phyloP scores from a whole-genome alignment of 1,140 invertebrate species.

The Vanessa atalanta region DNA sequence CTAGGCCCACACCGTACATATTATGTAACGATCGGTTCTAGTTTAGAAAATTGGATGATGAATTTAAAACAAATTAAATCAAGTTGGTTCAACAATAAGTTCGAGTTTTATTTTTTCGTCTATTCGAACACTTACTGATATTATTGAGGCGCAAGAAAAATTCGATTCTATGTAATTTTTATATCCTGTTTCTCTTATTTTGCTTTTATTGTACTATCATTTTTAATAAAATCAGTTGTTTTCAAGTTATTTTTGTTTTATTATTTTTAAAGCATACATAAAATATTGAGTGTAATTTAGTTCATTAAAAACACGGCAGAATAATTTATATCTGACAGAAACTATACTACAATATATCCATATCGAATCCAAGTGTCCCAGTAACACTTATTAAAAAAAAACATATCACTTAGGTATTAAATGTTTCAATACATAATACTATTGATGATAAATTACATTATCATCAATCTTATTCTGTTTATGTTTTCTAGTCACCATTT shows the following conservation, averaged over 20 bases:
- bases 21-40: conserved; percentile 32
- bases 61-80: conserved; percentile 34
- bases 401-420: too few species aligned
- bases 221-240: conserved; percentile 52
- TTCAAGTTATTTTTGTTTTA: conserved; percentile 44
- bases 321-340: neutral
- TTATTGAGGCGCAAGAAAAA: conserved; percentile 1
- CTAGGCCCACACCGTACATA: conserved; percentile 14
- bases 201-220: conserved; percentile 43
- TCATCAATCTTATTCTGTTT: too few species aligned
- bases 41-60: conserved; percentile 29
- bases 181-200: conserved; percentile 30
- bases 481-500: too few species aligned
- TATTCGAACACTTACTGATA: neutral
- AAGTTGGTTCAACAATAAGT: conserved; percentile 27
- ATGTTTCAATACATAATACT: too few species aligned
- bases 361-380: too few species aligned
- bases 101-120: conserved; percentile 31
- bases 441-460: too few species aligned
- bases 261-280: conserved; percentile 9
- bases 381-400: too few species aligned
- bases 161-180: conserved; percentile 33
- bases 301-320: neutral
- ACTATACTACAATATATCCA: too few species aligned
- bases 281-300: neutral